Evolutionary conservation across 1,140 invertebrate species (phyloP).

Genomic region (Apis mellifera): Amel_HAv3.1 CM009934.2:6394001-6394500

Average conservation of each 20-base stretch:
- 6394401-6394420: no score
- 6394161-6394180: constrained; percentile 14
- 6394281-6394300: no score
- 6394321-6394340: no score
- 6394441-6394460: no score
- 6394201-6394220: not conserved
- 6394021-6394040: constrained; percentile 39
- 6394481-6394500: no score
- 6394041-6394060: constrained; percentile 35
- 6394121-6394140: constrained; percentile 1
- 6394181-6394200: not conserved
- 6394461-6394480: no score
- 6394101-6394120: constrained; percentile 49
- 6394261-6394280: no score
- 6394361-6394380: no score
- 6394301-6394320: no score
- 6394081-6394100: constrained; percentile 25
- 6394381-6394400: no score
- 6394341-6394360: no score
- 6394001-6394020: constrained; percentile 37
- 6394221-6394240: not conserved
- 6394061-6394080: constrained; percentile 54
- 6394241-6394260: not conserved
- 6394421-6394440: no score
- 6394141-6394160: not conserved